phyloP scores from a whole-genome alignment of 2,797 vertebrate species.

The Pagetopsis macropterus region DNA sequence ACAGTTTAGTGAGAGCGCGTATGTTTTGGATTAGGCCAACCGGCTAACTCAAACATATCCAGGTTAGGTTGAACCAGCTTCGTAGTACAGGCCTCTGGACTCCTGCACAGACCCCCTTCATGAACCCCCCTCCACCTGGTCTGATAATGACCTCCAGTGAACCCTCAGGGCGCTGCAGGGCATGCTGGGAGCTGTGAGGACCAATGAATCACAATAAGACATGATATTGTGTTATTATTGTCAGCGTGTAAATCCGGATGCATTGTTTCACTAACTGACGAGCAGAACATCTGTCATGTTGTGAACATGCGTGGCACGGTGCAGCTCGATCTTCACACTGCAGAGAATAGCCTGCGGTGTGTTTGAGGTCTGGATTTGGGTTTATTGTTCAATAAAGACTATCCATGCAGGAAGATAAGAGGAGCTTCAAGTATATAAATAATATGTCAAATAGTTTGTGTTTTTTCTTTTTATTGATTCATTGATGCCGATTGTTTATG shows the following conservation, averaged over 20 bases:
- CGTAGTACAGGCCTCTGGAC: too few relatives aligned
- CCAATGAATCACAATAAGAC: neutral
- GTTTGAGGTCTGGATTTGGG: neutral
- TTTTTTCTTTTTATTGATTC: too few relatives aligned
- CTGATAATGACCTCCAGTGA: conserved; percentile 7
- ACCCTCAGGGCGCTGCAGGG: neutral
- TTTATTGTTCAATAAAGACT: neutral
- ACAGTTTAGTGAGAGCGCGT: too few relatives aligned
- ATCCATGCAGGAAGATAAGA: neutral
- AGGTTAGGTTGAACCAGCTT: too few relatives aligned
- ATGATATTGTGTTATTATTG: neutral
- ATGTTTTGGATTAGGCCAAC: too few relatives aligned
- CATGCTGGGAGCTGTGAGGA: neutral
- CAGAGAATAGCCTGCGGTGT: neutral
- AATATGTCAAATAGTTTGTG: too few relatives aligned
- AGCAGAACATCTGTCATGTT: neutral
- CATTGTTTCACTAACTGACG: neutral
- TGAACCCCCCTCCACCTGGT: conserved; percentile 7
- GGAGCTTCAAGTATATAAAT: neutral
- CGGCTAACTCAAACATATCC: too few relatives aligned
- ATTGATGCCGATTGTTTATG: neutral
- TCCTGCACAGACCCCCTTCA: neutral
- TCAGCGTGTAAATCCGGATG: neutral
- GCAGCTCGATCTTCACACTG: neutral
- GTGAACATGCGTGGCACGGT: neutral